Percentiles rank a stretch among this genome's conserved stretches.
Evolutionary conservation across 2,113 vertebrate species (phyloP).

Genomic region (Petrocephalus zakoni): DNA sequence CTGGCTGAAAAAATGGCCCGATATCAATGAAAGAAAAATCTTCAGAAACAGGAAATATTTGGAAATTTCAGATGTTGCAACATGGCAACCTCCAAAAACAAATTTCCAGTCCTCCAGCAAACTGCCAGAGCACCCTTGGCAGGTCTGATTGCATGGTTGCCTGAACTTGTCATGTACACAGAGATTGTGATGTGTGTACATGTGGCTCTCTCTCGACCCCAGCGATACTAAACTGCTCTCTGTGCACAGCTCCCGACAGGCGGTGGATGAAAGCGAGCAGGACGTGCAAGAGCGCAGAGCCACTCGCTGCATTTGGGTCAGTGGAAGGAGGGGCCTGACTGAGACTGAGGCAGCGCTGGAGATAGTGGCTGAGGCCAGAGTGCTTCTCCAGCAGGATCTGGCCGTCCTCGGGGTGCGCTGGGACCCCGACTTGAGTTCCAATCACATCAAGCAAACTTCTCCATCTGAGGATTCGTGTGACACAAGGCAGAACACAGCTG

Average conservation of each 20-base stretch:
- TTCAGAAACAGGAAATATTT: background rate
- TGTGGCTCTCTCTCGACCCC: background rate
- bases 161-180: background rate
- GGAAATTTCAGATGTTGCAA: background rate
- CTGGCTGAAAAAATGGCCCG: background rate
- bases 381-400: conserved; percentile 84
- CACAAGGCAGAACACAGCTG: background rate
- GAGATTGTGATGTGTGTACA: background rate
- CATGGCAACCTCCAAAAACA: background rate
- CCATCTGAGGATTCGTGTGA: conserved; percentile 23
- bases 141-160: background rate
- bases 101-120: background rate
- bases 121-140: background rate
- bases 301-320: conserved; percentile 73
- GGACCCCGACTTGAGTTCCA: conserved; percentile 55
- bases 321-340: conserved; percentile 75
- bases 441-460: conserved; percentile 7
- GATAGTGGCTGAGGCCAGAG: conserved; percentile 80
- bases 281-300: conserved; percentile 78
- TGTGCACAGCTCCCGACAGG: conserved; percentile 64
- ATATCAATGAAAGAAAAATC: background rate
- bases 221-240: background rate
- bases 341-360: conserved; percentile 77
- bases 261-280: conserved; percentile 85
- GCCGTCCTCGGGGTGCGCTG: conserved; percentile 79